Percentiles rank a stretch among this genome's conserved stretches.
Evolutionary conservation across 2,797 vertebrate species (phyloP).

Genomic region (Zenarchopterus dispar): DNA sequence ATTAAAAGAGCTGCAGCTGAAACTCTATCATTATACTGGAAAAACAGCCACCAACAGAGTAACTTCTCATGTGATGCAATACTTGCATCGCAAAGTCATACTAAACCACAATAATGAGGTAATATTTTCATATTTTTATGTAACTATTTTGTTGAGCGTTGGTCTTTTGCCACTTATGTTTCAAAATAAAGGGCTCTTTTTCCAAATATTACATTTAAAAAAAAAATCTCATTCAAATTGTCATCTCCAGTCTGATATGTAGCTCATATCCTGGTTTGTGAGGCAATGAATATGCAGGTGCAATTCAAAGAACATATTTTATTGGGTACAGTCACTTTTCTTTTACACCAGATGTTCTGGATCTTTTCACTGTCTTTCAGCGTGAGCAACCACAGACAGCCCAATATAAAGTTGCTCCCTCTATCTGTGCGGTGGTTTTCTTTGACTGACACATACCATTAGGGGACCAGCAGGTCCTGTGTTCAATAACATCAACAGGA

Average conservation of each 20-base stretch:
- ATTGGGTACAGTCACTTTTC: neutral
- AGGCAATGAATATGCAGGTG: neutral
- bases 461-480: neutral
- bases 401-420: neutral
- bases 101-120: neutral
- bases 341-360: neutral
- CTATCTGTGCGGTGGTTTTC: neutral
- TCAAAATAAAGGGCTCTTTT: neutral
- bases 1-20: slow-evolving; percentile 68
- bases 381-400: neutral
- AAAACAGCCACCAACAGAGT: slow-evolving; percentile 56
- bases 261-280: neutral
- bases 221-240: neutral
- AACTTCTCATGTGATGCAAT: slow-evolving; percentile 48
- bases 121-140: slow-evolving; percentile 1
- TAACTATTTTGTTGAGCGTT: slow-evolving; percentile 8
- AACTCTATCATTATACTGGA: slow-evolving; percentile 51
- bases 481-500: neutral
- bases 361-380: neutral
- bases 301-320: neutral
- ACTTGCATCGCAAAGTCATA: slow-evolving; percentile 9
- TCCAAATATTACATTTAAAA: neutral
- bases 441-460: neutral
- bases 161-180: neutral
- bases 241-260: neutral